These are phyloP conservation scores for Crotalus viridis DNA, from an alignment of 2,113 vertebrate species.

Conservation along the genomic window DNA sequence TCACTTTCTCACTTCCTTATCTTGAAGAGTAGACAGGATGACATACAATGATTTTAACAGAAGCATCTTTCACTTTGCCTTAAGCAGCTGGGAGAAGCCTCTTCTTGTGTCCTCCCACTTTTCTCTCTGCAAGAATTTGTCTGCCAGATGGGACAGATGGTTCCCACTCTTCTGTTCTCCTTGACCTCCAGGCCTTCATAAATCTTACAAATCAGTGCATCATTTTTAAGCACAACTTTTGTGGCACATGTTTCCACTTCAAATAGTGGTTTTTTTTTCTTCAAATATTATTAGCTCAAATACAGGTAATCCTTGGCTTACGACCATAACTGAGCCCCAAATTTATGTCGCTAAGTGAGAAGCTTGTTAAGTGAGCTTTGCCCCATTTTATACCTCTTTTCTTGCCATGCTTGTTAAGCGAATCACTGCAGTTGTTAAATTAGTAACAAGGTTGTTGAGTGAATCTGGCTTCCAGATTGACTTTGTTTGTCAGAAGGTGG, in stretches of 20 bases:
- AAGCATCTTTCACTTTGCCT: slow-evolving; percentile 19
- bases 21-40: neutral
- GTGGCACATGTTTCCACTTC: slow-evolving; percentile 42
- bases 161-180: neutral
- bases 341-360: neutral
- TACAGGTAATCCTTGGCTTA: neutral
- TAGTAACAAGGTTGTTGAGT: neutral
- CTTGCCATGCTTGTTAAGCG: neutral
- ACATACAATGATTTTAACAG: neutral
- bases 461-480: neutral
- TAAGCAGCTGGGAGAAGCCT: neutral
- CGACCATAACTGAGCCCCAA: neutral
- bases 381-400: neutral
- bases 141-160: slow-evolving; percentile 34
- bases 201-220: slow-evolving; percentile 46
- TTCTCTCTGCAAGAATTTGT: slow-evolving; percentile 36
- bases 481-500: neutral
- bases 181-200: slow-evolving; percentile 24
- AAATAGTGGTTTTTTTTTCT: slow-evolving; percentile 29
- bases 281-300: neutral
- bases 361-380: neutral
- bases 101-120: neutral
- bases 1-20: neutral
- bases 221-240: slow-evolving; percentile 48
- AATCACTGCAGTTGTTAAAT: neutral